Base-by-base conservation (phyloP, 2,113 vertebrate species). In the Megalops atlanticus region DNA sequence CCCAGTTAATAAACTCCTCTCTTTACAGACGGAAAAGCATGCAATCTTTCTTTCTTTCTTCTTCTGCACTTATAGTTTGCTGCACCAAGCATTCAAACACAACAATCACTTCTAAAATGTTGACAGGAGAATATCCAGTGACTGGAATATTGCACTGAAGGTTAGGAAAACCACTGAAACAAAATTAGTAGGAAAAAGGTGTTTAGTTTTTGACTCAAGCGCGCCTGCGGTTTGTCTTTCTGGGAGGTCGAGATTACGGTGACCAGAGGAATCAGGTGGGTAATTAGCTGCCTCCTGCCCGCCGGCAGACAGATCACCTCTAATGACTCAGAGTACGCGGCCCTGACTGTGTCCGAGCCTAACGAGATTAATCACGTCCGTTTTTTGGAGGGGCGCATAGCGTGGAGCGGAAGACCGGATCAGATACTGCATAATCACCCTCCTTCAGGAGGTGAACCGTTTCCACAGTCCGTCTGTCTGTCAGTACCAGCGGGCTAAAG, bases 241-340 rank as follows among this genome's bases (percentile, higher is more conserved):
- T 64, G 58, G 58, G 4, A 64, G 58, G 58, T n/a, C 24, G n/a
- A 64, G n/a, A 64, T 64, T 64, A 64, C 58, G n/a, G n/a, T n/a
- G n/a, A n/a, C n/a, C n/a, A n/a, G n/a, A n/a, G n/a, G n/a, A n/a
- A n/a, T n/a, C n/a, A 64, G 58, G 58, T 64, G 58, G n/a, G 31
- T 11, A 27, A 64, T 64, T 64, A 45, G 12, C 21, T 58, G 5
- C n/a, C 52, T n/a, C 58, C 8, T 7, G 8, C 24, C 31, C 58
- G 6, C 58, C 2, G 18, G n/a, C 58, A 27, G 27, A 31, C 58
- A 64, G 58, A 64, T 64, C 11, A 64, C 24, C 58, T 21, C 24
- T 64, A 64, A 64, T 64, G 58, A 64, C 24, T n/a, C 58, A 24
- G 24, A 31, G 58, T 7, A 64, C 58, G n/a, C 24, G n/a, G 58